phyloP scores from a whole-genome alignment of 2,113 vertebrate species.

The Irena cyanogastra region DNA sequence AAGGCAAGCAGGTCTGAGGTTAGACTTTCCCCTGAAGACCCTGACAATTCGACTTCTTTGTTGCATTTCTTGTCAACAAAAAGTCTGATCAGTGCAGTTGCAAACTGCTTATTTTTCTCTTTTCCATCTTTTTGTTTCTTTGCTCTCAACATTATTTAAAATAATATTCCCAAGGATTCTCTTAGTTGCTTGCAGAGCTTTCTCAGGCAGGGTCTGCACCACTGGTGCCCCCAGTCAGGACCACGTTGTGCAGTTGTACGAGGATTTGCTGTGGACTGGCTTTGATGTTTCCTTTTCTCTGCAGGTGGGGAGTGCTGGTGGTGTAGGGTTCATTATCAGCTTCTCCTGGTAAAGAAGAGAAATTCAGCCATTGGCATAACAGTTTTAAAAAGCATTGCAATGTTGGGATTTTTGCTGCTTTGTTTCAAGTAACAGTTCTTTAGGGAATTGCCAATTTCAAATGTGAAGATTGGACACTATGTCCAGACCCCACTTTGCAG shows the following conservation, averaged over 20 bases:
- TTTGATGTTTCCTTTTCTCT: background rate
- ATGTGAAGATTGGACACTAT: background rate
- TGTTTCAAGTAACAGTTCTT: background rate
- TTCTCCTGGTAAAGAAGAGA: background rate
- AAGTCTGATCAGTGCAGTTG: background rate
- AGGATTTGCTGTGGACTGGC: background rate
- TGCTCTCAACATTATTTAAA: background rate
- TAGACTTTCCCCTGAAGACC: background rate
- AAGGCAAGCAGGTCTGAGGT: background rate
- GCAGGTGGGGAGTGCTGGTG: background rate
- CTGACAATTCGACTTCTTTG: background rate
- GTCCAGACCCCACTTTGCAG: background rate
- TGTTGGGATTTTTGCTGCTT: background rate
- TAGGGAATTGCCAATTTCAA: background rate
- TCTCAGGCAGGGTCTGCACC: background rate
- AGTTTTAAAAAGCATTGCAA: fast-evolving
- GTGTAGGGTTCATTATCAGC: background rate
- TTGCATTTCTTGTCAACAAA: background rate
- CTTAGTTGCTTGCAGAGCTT: background rate
- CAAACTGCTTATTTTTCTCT: background rate
- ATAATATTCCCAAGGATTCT: background rate
- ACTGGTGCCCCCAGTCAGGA: background rate
- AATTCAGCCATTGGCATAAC: background rate
- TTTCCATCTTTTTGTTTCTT: background rate
- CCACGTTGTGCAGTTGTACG: fast-evolving